phyloP scores from a whole-genome alignment of 2,888 invertebrate species.

The Ptycholaimellus sp. region DNA sequence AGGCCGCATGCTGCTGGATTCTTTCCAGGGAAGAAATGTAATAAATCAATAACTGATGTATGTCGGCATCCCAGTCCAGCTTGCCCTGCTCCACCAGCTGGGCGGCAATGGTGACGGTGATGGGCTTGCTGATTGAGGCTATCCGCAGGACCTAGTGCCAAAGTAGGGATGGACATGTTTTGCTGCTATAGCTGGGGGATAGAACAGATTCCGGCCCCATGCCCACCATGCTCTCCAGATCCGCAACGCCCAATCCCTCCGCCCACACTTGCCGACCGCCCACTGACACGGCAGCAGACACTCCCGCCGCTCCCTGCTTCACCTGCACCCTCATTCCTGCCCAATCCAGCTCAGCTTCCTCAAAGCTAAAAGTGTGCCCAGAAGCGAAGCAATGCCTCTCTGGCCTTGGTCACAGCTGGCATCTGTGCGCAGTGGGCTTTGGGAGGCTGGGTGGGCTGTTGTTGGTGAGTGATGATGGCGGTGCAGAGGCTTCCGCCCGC shows the following conservation, averaged over 20 bases:
- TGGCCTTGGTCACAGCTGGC: too few relatives aligned
- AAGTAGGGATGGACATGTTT: neutral
- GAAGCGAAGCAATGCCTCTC: neutral
- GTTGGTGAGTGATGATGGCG: too few relatives aligned
- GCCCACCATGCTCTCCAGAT: conserved; percentile 32
- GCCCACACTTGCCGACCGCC: conserved; percentile 27
- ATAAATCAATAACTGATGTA: conserved; percentile 7
- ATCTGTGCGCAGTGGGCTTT: too few relatives aligned
- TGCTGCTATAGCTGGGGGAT: conserved; percentile 5
- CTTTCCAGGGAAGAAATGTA: conserved; percentile 8
- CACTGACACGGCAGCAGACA: conserved; percentile 27
- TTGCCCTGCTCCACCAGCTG: conserved; percentile 32
- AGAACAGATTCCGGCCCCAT: neutral
- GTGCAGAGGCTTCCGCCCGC: too few relatives aligned
- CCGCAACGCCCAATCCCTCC: conserved; percentile 32
- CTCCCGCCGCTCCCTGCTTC: conserved; percentile 27
- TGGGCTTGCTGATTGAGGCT: conserved; percentile 38
- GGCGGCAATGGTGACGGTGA: conserved; percentile 35
- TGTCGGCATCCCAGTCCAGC: conserved; percentile 34
- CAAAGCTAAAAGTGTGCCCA: neutral
- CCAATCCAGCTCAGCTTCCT: too few relatives aligned
- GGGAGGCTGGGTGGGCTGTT: too few relatives aligned
- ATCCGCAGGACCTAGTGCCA: conserved; percentile 35
- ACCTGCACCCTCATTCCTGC: too few relatives aligned
- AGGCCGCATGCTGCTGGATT: neutral